phyloP scores from a whole-genome alignment of 2,113 vertebrate species.

The Tor tambroides region DNA sequence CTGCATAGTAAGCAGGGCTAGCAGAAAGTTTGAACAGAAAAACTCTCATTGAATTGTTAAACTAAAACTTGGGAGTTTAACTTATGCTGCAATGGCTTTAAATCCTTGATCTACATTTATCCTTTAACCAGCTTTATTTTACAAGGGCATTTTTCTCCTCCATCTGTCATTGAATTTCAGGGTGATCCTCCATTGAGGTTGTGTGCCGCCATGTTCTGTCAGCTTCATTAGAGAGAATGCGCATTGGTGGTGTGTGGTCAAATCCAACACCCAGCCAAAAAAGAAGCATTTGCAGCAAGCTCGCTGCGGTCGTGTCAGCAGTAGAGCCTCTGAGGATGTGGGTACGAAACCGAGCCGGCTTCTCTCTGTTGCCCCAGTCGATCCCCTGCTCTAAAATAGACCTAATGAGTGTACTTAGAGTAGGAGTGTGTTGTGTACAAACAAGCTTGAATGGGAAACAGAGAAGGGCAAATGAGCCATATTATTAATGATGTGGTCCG shows the following conservation, averaged over 20 bases:
- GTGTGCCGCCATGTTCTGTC: conserved; percentile 23
- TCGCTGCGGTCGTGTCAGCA: conserved; percentile 38
- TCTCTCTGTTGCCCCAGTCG: neutral
- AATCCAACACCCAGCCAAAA: conserved; percentile 24
- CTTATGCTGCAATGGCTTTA: neutral
- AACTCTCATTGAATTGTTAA: neutral
- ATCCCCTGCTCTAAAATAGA: conserved; percentile 5
- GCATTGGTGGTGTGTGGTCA: conserved; percentile 35
- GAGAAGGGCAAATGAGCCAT: conserved; percentile 31
- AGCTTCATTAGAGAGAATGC: conserved; percentile 35
- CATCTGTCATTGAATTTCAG: neutral
- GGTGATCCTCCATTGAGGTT: conserved; percentile 21
- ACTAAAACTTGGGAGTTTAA: neutral
- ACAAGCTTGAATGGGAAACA: conserved; percentile 32
- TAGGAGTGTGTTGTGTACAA: conserved; percentile 49
- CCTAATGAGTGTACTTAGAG: conserved; percentile 35
- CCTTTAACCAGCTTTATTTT: neutral
- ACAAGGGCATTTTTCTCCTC: conserved; percentile 5
- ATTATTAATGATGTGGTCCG: conserved; percentile 37
- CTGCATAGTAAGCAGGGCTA: neutral
- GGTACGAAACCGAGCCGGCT: neutral
- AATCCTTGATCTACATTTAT: neutral
- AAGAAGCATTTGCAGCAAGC: neutral
- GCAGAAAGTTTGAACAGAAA: neutral
- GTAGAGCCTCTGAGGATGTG: conserved; percentile 16